Evolutionary conservation across 2,888 invertebrate species (phyloP), one percentile per base, ranked within the genome.

Genomic region (Zygaena filipendulae): DNA sequence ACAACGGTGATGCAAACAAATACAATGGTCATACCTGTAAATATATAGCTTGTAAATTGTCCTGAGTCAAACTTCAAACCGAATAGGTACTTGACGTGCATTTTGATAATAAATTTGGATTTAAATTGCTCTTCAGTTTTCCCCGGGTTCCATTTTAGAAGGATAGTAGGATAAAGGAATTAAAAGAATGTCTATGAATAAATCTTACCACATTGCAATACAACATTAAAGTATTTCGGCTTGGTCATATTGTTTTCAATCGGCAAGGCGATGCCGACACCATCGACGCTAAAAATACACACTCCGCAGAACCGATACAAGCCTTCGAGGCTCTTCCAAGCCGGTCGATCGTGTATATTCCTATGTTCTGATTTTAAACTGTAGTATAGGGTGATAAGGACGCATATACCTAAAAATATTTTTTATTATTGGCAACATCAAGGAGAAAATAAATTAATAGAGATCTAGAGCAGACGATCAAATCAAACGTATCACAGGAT

Each of bases 211-310:
- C 35, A 44, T 13, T 49, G 45, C 6, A 60, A 21, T 3, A 60
- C 55, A 3, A 44, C 18, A 4, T 24, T 25, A 22, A 59, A 59
- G 21, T 55, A 46, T 12, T 47, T 43, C 0, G 70, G 70, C 7
- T 38, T 42, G 2, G 35, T 41, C 70, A 71, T 69, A 30, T 59
- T 53, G 28, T 71, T 71, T 27, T 71, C 70, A 0, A 69, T 47
- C 0, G 67, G 55, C 20, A 71, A 27, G 1, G 55, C 43, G 2
- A 61, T 37, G 0, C 47, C 47, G 3, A 58, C 42, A 0, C 67
- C 67, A 39, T 82, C 81, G 21, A 83, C 46, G 23, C 81, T 81
- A 43, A 81, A 83, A 9, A 83, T 61, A 22, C 72, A 79, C 1
- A 82, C 68, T 3, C 83, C 83, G 28, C 71, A 68, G 54, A 82